Base-by-base conservation (phyloP, 30 jellyfish, hydroid and myxozoan genomes). In the Nemopilema nomurai region DNA sequence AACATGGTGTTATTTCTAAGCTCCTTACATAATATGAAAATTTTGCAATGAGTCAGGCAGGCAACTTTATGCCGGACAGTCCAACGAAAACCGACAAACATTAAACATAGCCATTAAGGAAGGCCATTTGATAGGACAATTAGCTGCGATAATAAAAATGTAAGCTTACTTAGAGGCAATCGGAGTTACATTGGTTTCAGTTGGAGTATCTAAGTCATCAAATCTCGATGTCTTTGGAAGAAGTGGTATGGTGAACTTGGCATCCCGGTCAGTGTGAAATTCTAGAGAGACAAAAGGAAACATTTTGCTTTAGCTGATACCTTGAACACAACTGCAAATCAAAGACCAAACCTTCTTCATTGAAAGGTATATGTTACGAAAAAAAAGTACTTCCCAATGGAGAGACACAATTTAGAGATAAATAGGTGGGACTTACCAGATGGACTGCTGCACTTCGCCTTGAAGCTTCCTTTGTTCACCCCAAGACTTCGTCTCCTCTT, bases 191-290 rank as follows among this genome's bases (percentile, higher is more conserved):
- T n/a, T n/a, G n/a, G n/a, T n/a, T n/a, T n/a, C n/a, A n/a, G n/a
- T n/a, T n/a, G n/a, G n/a, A n/a, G n/a, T n/a, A n/a, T n/a, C n/a
- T n/a, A 70, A 21, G 21, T 83, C 91, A 18, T 49, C 64, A 21
- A 25, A 22, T 32, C 83, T 49, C 13, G 92, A 30, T 30, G 29
- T 24, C 75, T 32, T 78, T 24, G 96, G 75, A n/a, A 75, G 26
- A 19, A 82, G 87, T 8, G 97, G 93, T 16, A 69, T 69, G 8
- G 90, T 81, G 74, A 57, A 70, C 62, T 75, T 89, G 19, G 90
- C 93, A 23, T 65, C 83, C 74, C 93, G 76, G 87, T 89, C 97
- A 68, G 28, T 64, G 27, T 89, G 84, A 77, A 63, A 82, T 22
- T 71, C 97, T 82, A 22, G 30, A 67, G 28, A 19, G 57, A 62